Evolutionary conservation across 2,797 vertebrate genomes (phyloP), one percentile per base, ranked within the genome.

Genomic region (Syngnathus rostellatus): DNA sequence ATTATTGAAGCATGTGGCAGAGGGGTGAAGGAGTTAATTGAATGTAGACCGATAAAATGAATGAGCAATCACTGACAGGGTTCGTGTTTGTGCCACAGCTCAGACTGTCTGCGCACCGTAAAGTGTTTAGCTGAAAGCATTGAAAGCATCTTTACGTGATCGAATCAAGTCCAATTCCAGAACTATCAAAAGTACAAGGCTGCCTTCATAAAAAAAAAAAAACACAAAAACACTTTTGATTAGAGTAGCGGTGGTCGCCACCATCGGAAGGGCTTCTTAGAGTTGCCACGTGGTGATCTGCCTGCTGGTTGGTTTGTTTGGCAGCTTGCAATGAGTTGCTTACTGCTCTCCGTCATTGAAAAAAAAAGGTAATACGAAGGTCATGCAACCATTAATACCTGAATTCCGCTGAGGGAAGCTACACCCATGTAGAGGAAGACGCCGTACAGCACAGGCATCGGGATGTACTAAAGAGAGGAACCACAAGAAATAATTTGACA

Each of bases 341-440:
- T 53, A 8, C n/a, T 53, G 16, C 38, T 60, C 17, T 6, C 21
- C 12, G 5, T 41, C 60, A 45, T 7, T 62, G 8, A 46, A 25
- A 6, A 45, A 45, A 25, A 45, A 46, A 16, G 6, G n/a, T 4
- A 46, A 62, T 45, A 45, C 8, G 40, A 62, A 41, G 43, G 57
- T 31, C 25, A 14, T 12, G 25, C 54, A 55, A 14, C 53, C 11
- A 25, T 2, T 25, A 14, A n/a, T 81, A 96, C 96, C 93, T 98
- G 96, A 79, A 98, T 96, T 68, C 95, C 95, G 0, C 92, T 93
- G 69, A 98, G 93, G 0, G 96, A 98, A 0, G 96, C 95, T 6
- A 97, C 95, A 0, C 96, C 96, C 96, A 98, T 97, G 89, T 98
- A 97, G 74, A 98, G 94, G 75, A 98, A 98, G 74, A 98, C 93